A percentile compares a stretch with the other conserved stretches of the same genome.
Evolutionary conservation across 2,888 invertebrate species (phyloP).

Genomic region (Idaea dimidiata): DNA sequence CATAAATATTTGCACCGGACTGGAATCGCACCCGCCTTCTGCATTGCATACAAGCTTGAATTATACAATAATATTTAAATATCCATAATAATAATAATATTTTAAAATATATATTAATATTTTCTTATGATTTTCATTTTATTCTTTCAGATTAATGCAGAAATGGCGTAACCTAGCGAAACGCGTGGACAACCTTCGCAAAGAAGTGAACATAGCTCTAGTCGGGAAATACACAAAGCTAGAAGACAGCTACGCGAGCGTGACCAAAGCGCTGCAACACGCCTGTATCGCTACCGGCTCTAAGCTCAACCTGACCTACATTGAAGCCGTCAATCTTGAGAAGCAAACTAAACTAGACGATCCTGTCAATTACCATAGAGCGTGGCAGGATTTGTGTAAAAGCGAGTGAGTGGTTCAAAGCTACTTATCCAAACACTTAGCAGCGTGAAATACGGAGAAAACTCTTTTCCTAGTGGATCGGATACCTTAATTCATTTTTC

Average conservation of each 20-base stretch:
- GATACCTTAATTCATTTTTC: too few relatives aligned
- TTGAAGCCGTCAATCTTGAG: conserved; percentile 95
- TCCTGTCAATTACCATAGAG: conserved; percentile 93
- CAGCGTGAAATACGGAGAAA: too few relatives aligned
- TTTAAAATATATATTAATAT: too few relatives aligned
- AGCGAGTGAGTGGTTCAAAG: conserved; percentile 83
- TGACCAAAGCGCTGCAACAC: conserved; percentile 96
- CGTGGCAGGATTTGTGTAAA: conserved; percentile 95
- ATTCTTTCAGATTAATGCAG: conserved; percentile 84
- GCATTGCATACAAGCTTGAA: too few relatives aligned
- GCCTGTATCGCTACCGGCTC: conserved; percentile 92
- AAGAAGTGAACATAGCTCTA: conserved; percentile 92
- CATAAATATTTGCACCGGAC: too few relatives aligned
- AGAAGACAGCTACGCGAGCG: conserved; percentile 98
- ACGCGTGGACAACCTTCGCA: conserved; percentile 90
- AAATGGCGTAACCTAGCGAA: conserved; percentile 95
- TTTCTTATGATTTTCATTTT: conserved; percentile 1
- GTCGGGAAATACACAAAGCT: conserved; percentile 98
- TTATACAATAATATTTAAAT: too few relatives aligned
- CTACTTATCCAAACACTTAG: too few relatives aligned
- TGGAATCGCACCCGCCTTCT: too few relatives aligned
- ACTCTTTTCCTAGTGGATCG: too few relatives aligned
- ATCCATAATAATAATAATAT: too few relatives aligned
- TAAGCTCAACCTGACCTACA: conserved; percentile 92
- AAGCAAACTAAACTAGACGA: conserved; percentile 84